Evolutionary conservation across 1,140 invertebrate species (phyloP).

Genomic region (Drosophila malerkotliana): DNA sequence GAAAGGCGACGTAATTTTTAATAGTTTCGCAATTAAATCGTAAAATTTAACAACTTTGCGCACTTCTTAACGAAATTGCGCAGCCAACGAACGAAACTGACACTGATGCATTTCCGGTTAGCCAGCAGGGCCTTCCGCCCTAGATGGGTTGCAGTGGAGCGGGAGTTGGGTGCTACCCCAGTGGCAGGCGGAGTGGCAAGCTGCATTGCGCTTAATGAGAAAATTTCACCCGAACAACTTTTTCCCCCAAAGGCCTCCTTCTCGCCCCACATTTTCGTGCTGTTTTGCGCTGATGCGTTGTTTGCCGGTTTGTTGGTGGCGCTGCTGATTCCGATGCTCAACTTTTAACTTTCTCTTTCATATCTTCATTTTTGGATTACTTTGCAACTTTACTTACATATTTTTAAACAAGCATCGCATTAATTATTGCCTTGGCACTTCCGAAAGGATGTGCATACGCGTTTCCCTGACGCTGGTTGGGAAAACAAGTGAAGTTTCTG

Average conservation of each 20-base stretch:
- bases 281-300: slow-evolving; percentile 51
- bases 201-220: slow-evolving; percentile 56
- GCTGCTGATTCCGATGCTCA: slow-evolving; percentile 21
- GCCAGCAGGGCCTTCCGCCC: slow-evolving; percentile 28
- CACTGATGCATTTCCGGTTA: slow-evolving; percentile 79
- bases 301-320: slow-evolving; percentile 45
- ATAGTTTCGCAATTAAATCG: slow-evolving; percentile 83
- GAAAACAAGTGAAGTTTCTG: not conserved
- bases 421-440: slow-evolving; percentile 20
- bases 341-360: slow-evolving; percentile 54
- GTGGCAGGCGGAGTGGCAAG: slow-evolving; percentile 16
- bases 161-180: not conserved
- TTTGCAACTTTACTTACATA: slow-evolving; percentile 19
- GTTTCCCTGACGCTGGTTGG: not conserved
- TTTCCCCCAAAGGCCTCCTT: slow-evolving; percentile 11
- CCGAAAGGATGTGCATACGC: not conserved
- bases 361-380: slow-evolving; percentile 49
- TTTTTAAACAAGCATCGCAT: slow-evolving; percentile 30
- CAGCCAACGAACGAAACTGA: slow-evolving; percentile 60
- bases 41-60: slow-evolving; percentile 83
- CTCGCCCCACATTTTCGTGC: slow-evolving; percentile 30
- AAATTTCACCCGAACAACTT: slow-evolving; percentile 49
- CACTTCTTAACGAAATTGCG: slow-evolving; percentile 79
- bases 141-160: not conserved
- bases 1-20: slow-evolving; percentile 80